Base-by-base conservation (phyloP, 2,797 vertebrate species). In the Glyptemys insculpta region DNA sequence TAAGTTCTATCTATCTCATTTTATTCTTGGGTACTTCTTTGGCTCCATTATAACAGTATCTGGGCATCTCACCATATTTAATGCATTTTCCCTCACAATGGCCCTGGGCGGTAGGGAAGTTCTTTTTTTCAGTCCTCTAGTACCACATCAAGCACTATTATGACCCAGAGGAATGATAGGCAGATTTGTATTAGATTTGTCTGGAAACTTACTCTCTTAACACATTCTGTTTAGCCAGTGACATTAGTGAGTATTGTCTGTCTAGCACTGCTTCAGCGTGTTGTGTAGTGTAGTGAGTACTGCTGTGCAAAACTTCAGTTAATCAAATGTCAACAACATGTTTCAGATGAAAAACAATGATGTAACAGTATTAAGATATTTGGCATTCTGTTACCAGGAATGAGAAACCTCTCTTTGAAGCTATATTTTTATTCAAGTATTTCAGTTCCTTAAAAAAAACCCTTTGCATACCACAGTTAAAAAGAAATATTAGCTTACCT, bases 271-370 rank as follows among this genome's bases (percentile, higher is more conserved):
- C 50, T 92, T 78, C 76, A 90, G 44, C 1, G 7, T 78, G 2
- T 56, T 84, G 76, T 86, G 88, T 74, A 25, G 89, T 81, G 86
- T 84, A n/a, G 85, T 62, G 78, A 92, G 72, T 81, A 89, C 50
- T 15, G 14, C 80, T 94, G 79, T 93, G 56, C 34, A 81, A 76
- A n/a, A 96, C 53, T 52, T 90, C 82, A 81, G 76, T 91, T 89
- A 78, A 83, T 90, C 4, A 29, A 57, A 54, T 56, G 54, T 12
- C 85, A 85, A 74, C 85, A 91, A 16, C 16, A 4, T 80, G 53
- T 72, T 88, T 41, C 81, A 74, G 56, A 52, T 1, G 8, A 81
- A 81, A 89, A 76, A 0, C 37, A 74, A 23, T 44, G 76, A 92
- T 80, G 56, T 29, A 91, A 62, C 6, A 16, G 59, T 7, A 15